phyloP scores from a whole-genome alignment of 2,888 invertebrate species.

The Meghimatium bilineatum region DNA sequence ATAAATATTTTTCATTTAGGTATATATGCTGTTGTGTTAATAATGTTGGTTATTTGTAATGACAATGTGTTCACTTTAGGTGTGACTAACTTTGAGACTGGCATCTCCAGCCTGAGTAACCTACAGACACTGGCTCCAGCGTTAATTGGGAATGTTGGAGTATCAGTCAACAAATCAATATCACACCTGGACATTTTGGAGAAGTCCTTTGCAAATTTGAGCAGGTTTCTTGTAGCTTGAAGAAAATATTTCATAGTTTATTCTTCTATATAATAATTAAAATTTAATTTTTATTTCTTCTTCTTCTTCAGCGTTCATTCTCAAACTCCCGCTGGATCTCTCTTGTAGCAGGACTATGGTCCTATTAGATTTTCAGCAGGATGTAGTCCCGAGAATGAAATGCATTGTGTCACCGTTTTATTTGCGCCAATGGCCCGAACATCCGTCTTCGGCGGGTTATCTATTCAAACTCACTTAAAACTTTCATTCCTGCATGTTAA shows the following conservation, averaged over 20 bases:
- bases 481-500: no score
- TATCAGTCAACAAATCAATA: conserved; percentile 23
- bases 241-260: background rate
- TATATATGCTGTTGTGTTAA: background rate
- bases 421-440: no score
- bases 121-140: conserved; percentile 17
- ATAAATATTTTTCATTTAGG: no score
- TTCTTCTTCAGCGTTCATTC: background rate
- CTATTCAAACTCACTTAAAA: no score
- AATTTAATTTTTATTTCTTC: background rate
- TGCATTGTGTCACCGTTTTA: no score
- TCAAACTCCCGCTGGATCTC: background rate
- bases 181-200: conserved; percentile 9
- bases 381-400: no score
- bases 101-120: background rate
- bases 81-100: conserved; percentile 33
- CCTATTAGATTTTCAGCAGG: no score
- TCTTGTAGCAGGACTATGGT: no score
- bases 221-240: background rate
- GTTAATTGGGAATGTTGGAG: conserved; percentile 4
- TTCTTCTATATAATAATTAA: background rate
- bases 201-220: conserved; percentile 16
- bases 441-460: no score
- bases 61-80: background rate
- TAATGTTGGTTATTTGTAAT: background rate